phyloP scores from a whole-genome alignment of 2,888 invertebrate species.

The Trichogramma evanescens region DNA sequence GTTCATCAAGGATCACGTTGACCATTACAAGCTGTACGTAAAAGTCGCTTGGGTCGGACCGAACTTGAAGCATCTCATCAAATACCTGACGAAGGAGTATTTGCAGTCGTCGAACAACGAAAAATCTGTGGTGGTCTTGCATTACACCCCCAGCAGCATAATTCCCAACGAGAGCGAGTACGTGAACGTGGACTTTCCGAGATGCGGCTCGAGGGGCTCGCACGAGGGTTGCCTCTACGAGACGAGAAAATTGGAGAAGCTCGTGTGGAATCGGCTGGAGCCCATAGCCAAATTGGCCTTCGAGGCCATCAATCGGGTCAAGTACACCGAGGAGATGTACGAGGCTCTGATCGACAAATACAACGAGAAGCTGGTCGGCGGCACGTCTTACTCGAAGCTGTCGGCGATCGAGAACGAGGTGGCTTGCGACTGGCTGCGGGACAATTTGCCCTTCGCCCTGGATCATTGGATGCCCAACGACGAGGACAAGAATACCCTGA shows the following conservation, averaged over 20 bases:
- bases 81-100: conserved; percentile 42
- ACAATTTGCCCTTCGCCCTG: conserved; percentile 47
- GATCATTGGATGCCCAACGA: conserved; percentile 47
- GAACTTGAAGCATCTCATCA: conserved; percentile 48
- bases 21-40: conserved; percentile 54
- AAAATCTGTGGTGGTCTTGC: conserved; percentile 52
- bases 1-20: conserved; percentile 57
- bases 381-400: conserved; percentile 10
- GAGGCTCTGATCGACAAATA: conserved; percentile 48
- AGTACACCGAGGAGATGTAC: conserved; percentile 53
- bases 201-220: conserved; percentile 45
- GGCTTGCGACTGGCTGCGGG: conserved; percentile 64
- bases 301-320: conserved; percentile 50
- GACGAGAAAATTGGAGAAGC: conserved; percentile 60
- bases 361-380: conserved; percentile 25
- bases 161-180: conserved; percentile 51
- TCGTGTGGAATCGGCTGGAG: conserved; percentile 57
- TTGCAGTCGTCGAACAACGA: conserved; percentile 10
- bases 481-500: conserved; percentile 47
- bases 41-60: conserved; percentile 66
- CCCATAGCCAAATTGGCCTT: conserved; percentile 50
- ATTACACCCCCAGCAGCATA: conserved; percentile 62
- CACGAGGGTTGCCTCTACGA: conserved; percentile 62
- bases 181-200: conserved; percentile 56
- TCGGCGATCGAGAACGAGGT: conserved; percentile 42